Base-by-base conservation (phyloP, 1,140 invertebrate species). In the Pseudomyrmex flavicornis region DNA sequence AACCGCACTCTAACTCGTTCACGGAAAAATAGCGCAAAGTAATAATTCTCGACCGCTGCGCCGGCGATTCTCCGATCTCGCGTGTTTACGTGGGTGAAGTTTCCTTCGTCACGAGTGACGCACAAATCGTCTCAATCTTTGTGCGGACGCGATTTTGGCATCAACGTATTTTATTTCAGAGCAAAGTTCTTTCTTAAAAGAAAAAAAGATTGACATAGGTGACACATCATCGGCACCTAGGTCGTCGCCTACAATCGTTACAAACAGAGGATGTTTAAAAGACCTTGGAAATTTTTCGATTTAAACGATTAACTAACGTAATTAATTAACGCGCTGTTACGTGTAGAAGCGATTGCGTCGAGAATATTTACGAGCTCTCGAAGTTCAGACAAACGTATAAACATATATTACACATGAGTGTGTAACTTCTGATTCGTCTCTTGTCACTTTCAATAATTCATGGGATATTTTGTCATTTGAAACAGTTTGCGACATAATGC, bases 71-170 rank as follows among this genome's bases (percentile, higher is more conserved):
- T 22, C 22, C 48, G 61, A 17, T 65, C 48, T 13, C 66, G 35
- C 35, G 35, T 35, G 35, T 35, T 5, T 5, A 35, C 35, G 50
- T 77, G 63, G 75, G 75, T 68, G 75, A 50, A 69, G 46, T 58
- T 35, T 72, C 58, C 5, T 22, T 54, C 58, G 66, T 73, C 66
- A 56, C 26, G n/a, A 68, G 5, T 85, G 74, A 73, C 75, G 66
- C 61, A 15, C 58, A 10, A 9, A 35, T 35, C 35, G n/a, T 8
- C 17, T 2, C 50, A 48, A 35, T 62, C 20, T 22, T 46, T 46
- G 46, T 35, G 35, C 15, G 7, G 22, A 83, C 12, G 26, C 52
- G 12, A 13, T 22, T 15, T 22, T 50, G 66, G 2, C 35, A 13
- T 15, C 58, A 72, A 50, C 26, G 20, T 20, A 69, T 17, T 75